These are phyloP conservation scores for Crocodylus rhombifer DNA, from an alignment of 2,797 vertebrate species.

Conservation along the genomic window DNA sequence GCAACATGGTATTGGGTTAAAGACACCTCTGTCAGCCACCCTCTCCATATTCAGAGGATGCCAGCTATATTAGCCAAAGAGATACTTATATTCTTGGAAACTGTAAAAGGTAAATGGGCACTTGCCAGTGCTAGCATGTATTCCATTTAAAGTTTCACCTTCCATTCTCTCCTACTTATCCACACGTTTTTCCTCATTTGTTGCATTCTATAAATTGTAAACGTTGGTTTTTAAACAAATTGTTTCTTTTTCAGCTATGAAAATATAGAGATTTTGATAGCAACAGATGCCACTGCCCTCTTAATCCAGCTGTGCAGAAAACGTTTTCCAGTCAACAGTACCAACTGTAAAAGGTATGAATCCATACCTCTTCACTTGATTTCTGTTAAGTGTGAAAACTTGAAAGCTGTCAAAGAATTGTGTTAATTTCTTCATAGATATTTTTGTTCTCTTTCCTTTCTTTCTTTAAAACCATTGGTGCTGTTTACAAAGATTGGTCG, in stretches of 20 bases:
- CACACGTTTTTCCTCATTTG: neutral
- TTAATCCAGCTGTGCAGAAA: slow-evolving; percentile 9
- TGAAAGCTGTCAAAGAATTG: neutral
- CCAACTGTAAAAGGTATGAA: neutral
- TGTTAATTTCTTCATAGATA: neutral
- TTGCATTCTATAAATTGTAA: neutral
- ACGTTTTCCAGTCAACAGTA: neutral
- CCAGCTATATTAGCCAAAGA: neutral
- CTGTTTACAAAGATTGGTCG: neutral
- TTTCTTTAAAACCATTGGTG: neutral
- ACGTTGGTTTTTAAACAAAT: neutral
- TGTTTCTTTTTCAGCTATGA: neutral
- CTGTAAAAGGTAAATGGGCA: neutral
- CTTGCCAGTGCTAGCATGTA: neutral
- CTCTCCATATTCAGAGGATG: neutral
- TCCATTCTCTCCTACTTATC: neutral
- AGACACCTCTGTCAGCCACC: neutral
- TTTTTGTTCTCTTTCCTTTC: neutral
- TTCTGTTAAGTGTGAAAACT: neutral
- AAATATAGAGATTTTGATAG: neutral
- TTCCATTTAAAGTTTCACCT: neutral
- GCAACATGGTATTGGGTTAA: neutral
- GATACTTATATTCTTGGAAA: neutral
- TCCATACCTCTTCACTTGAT: neutral
- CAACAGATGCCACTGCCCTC: neutral